Base-by-base conservation (phyloP, 2,888 invertebrate species). In the Drosophila borborema region DNA sequence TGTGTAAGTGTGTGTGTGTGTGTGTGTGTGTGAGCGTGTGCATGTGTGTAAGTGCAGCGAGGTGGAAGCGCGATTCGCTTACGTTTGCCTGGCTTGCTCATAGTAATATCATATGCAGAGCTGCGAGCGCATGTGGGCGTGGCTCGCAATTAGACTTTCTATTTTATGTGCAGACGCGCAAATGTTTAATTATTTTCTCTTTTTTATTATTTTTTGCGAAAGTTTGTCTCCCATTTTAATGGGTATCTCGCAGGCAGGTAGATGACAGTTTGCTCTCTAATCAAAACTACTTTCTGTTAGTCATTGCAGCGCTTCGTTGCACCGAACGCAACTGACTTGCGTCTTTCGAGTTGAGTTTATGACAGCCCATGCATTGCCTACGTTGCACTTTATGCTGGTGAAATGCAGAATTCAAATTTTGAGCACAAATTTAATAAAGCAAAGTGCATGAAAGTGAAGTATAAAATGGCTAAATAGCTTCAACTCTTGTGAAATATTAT, bases 81-180 rank as follows among this genome's bases (percentile, higher is more conserved):
- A 81, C 80, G 76, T 65, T 80, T 77, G 53, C 77, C 69, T 80
- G 86, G 77, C 20, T 62, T 55, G 62, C 68, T 59, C 55, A 60
- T 59, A 80, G 66, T 66, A 65, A 61, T 16, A 77, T 63, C 69
- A 60, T 58, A 69, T 55, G 48, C 31, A 18, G 38, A 49, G 34
- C 60, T 45, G 40, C 41, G 18, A 59, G 67, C 61, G 31, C 45
- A 36, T 56, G 28, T 70, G 60, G 65, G 76, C 59, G 62, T 68
- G 55, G 38, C 61, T 41, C 14, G 80, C 86, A 87, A 84, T 87
- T 87, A 85, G 72, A 67, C 62, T 66, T 82, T 80, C 74, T 85
- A 79, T 76, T 70, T 67, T 59, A 41, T 51, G 28, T 28, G 28
- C 23, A 23, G 23, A 23, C 23, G 23, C 23, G 23, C 28, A 28